These are phyloP conservation scores for Cathartes aura DNA, from an alignment of 2,113 vertebrate genomes.

Conservation along the genomic window DNA sequence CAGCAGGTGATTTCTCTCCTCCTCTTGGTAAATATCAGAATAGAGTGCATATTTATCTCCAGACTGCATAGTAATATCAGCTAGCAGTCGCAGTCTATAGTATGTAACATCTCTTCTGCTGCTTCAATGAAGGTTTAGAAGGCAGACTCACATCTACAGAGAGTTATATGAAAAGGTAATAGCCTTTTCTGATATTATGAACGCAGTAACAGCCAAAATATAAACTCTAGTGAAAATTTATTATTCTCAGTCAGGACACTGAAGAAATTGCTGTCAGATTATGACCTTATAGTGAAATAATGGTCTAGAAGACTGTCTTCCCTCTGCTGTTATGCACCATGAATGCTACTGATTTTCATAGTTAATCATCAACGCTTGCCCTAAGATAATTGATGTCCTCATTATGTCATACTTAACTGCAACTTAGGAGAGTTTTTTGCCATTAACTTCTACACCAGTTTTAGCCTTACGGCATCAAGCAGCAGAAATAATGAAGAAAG, in stretches of 20 bases:
- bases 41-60: neutral
- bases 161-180: neutral
- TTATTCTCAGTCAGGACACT: neutral
- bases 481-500: conserved; percentile 41
- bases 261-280: conserved; percentile 2
- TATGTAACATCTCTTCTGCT: neutral
- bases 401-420: conserved; percentile 69
- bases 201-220: neutral
- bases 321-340: conserved; percentile 34
- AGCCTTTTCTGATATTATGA: neutral
- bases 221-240: neutral
- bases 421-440: conserved; percentile 35
- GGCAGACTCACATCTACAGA: neutral
- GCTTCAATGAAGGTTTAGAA: neutral
- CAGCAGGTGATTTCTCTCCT: neutral
- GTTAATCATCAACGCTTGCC: conserved; percentile 61
- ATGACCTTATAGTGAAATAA: conserved; percentile 50
- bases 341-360: conserved; percentile 56
- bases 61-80: neutral
- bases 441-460: conserved; percentile 55
- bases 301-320: conserved; percentile 4
- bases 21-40: neutral
- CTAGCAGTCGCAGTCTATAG: accelerated
- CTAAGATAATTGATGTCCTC: conserved; percentile 71
- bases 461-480: conserved; percentile 1